These are phyloP conservation scores for Lasiurus borealis DNA, from an alignment of 2,113 vertebrate species.

Conservation along the genomic window DNA sequence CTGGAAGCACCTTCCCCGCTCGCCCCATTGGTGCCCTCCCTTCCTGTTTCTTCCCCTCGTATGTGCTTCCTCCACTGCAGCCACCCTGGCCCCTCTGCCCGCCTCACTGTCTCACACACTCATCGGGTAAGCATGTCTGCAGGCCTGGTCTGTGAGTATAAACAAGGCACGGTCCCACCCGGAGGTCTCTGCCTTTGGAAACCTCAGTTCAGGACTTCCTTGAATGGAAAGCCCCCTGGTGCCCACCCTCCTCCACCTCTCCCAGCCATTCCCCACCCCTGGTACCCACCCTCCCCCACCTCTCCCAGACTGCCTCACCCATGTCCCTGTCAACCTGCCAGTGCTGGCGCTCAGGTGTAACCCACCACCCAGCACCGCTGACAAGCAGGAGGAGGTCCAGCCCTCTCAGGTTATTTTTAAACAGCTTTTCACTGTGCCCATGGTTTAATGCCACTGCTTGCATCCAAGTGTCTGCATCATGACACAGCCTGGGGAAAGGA, in stretches of 20 bases:
- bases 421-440: background rate
- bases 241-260: background rate
- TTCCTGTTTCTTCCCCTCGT: background rate
- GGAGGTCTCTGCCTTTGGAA: background rate
- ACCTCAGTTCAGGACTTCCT: background rate
- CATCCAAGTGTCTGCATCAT: background rate
- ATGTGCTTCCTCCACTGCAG: background rate
- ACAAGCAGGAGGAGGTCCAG: slow-evolving; percentile 17
- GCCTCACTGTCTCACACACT: background rate
- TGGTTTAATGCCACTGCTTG: background rate
- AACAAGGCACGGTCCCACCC: background rate
- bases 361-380: background rate
- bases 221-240: background rate
- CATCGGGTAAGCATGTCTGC: background rate
- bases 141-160: background rate
- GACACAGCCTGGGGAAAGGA: background rate
- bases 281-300: background rate
- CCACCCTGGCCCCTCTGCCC: background rate
- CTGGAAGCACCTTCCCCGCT: background rate
- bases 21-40: background rate
- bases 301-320: background rate
- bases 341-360: background rate
- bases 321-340: background rate
- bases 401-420: slow-evolving; percentile 63
- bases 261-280: background rate